phyloP scores from a whole-genome alignment of 2,888 invertebrate genomes.

The Pharmacophagus antenor region DNA sequence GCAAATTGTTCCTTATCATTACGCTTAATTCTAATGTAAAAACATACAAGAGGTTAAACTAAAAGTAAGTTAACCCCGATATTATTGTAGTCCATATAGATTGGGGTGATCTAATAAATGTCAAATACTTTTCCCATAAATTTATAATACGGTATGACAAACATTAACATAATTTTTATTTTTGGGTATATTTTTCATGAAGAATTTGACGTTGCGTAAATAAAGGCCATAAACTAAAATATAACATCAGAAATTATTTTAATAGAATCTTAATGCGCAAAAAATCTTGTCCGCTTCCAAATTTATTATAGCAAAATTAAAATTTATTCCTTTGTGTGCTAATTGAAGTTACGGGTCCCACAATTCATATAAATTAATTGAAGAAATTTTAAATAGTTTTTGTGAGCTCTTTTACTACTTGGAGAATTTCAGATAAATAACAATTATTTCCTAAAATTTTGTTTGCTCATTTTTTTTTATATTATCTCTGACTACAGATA shows the following conservation, averaged over 20 bases:
- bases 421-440: too few species aligned
- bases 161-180: slow-evolving; percentile 3
- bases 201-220: background rate
- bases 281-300: too few species aligned
- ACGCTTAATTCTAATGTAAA: slow-evolving; percentile 33
- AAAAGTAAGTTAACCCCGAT: slow-evolving; percentile 27
- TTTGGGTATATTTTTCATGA: background rate
- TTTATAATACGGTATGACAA: background rate
- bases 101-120: slow-evolving; percentile 12
- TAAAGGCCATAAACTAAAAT: background rate
- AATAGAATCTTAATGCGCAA: background rate
- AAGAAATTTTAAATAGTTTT: too few species aligned
- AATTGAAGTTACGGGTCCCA: background rate
- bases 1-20: slow-evolving; percentile 32
- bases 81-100: slow-evolving; percentile 12
- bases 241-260: background rate
- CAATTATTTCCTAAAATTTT: background rate
- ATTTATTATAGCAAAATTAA: background rate
- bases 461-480: background rate
- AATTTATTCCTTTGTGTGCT: background rate
- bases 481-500: background rate
- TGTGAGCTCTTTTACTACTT: too few species aligned
- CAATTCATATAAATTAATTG: background rate
- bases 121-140: slow-evolving; percentile 3
- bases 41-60: slow-evolving; percentile 32